Conservation (phyloP, 2,888 invertebrate species). For the Ptilodon capucinus region DNA sequence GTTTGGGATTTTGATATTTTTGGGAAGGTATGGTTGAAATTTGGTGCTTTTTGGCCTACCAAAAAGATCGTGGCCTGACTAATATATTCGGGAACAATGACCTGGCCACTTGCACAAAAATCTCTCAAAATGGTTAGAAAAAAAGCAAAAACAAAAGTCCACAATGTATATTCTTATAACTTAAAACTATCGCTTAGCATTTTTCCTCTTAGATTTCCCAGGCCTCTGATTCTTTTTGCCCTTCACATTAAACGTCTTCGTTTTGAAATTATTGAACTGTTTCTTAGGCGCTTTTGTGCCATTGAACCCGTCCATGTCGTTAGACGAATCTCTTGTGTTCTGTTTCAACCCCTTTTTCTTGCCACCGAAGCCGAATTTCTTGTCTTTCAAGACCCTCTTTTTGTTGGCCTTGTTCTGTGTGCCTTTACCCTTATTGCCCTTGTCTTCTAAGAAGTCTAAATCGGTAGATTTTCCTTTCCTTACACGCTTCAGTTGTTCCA, state of each 20-base stretch:
- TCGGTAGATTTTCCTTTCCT: constrained; percentile 92
- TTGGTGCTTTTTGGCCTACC: no score
- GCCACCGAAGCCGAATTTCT: constrained; percentile 97
- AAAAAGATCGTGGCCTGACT: no score
- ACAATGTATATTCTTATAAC: constrained; percentile 19
- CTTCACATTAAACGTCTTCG: constrained; percentile 64
- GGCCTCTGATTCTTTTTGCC: constrained; percentile 75
- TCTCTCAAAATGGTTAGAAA: background rate
- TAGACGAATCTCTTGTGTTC: constrained; percentile 92
- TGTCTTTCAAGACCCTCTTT: constrained; percentile 87
- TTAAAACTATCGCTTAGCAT: constrained; percentile 53
- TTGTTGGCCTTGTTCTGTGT: constrained; percentile 64
- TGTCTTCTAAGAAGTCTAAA: constrained; percentile 90
- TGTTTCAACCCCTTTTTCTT: constrained; percentile 95
- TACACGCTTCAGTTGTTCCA: constrained; percentile 96
- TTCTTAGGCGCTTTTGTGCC: constrained; percentile 63
- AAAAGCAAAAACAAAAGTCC: constrained; percentile 1
- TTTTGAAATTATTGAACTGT: constrained; percentile 60
- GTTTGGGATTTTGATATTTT: no score
- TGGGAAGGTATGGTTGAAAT: no score
- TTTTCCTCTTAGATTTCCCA: constrained; percentile 80
- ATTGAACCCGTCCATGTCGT: constrained; percentile 84
- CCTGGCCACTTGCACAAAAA: background rate
- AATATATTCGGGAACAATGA: no score
- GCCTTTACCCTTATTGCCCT: constrained; percentile 52